Conservation (phyloP, 2,888 invertebrate species). For the Syritta pipiens region DNA sequence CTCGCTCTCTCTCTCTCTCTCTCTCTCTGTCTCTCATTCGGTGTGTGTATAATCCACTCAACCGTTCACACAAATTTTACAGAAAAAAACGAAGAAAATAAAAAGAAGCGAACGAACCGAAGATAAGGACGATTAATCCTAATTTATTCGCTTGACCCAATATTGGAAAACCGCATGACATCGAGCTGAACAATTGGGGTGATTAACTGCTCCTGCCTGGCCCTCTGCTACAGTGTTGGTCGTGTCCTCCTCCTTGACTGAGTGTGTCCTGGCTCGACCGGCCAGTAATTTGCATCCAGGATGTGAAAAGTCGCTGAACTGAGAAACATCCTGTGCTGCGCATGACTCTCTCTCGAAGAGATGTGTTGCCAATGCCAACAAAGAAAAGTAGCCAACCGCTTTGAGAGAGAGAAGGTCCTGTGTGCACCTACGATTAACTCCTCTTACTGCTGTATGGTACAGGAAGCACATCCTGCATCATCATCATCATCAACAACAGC, state of each 20-base stretch:
- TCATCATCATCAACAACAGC: conserved; percentile 47
- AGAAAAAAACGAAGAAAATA: conserved; percentile 21
- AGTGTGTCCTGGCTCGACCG: conserved; percentile 21
- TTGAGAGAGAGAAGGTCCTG: background rate
- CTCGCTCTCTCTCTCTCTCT: conserved; percentile 15
- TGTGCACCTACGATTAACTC: conserved; percentile 31
- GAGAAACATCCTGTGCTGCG: conserved; percentile 5
- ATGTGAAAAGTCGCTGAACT: conserved; percentile 26
- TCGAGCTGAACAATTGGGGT: conserved; percentile 67
- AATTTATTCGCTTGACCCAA: conserved; percentile 69
- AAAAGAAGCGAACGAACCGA: conserved; percentile 43
- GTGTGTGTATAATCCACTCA: conserved; percentile 58
- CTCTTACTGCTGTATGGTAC: conserved; percentile 10
- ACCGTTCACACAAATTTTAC: conserved; percentile 48
- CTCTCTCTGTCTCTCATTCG: background rate
- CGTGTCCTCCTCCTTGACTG: conserved; percentile 21
- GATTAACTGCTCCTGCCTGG: conserved; percentile 66
- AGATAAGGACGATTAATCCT: conserved; percentile 70
- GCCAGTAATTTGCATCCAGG: conserved; percentile 44
- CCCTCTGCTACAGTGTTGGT: conserved; percentile 18
- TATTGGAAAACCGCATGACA: conserved; percentile 70
- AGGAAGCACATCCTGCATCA: conserved; percentile 59
- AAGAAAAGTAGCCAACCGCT: background rate
- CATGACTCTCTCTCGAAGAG: conserved; percentile 16
- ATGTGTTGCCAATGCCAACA: conserved; percentile 45